Base-by-base conservation (phyloP, 2,888 invertebrate genomes). In the Diarsia brunnea region DNA sequence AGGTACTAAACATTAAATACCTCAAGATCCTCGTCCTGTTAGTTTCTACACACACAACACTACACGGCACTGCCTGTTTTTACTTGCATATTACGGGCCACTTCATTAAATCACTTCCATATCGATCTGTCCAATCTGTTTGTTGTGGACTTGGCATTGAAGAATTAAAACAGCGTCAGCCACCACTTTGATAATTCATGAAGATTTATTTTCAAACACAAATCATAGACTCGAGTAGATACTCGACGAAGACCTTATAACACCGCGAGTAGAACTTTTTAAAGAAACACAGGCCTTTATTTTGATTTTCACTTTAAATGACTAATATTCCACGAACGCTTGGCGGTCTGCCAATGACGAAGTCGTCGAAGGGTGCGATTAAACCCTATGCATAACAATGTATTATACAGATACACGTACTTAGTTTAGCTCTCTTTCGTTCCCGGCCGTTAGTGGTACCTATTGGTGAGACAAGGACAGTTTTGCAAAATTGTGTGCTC, bases 381-480 rank as follows among this genome's bases (percentile, higher is more conserved):
- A 31, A 19, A 65, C 14, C 43, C n/a, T 8, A 19, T 27, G 16
- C 11, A 71, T 14, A 55, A 55, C 24, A 58, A 2, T 58, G 16
- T 38, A 38, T 47, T 45, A 24, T 31, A 4, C 53, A 11, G 45
- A 19, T 60, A 75, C 3, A 16, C 21, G 21, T 14, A 19, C 21
- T 16, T 45, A 61, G 61, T 75, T 19, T 27, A 24, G 51, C 45
- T 66, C 75, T 76, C 61, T 67, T 67, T 75, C 51, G 11, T 45
- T 61, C 66, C 21, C 51, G 21, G 8, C 1, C 14, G 4, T 45
- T 24, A 11, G 11, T 21, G 14, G 24, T 24, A 24, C 16, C 1
- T 43, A 10, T n/a, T 38, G 16, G 61, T 53, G 24, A 21, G 67
- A 76, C 51, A 76, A 75, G 51, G 21, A 76, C 24, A 47, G 67